phyloP scores from a whole-genome alignment of 2,888 invertebrate species.

The Cantharis rustica region DNA sequence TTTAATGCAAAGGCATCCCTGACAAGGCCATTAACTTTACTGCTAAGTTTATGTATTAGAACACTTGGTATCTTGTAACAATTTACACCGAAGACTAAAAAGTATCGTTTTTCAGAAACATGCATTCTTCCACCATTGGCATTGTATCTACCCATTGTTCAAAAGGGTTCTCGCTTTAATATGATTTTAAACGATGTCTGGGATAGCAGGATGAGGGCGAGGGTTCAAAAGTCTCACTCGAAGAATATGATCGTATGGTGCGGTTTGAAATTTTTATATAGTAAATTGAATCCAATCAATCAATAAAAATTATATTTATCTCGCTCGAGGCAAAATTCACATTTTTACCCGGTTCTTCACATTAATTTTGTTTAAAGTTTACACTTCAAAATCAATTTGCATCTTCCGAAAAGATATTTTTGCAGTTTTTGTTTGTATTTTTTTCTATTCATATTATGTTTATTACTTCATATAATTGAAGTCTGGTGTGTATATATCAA shows the following conservation, averaged over 20 bases:
- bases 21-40: constrained; percentile 10
- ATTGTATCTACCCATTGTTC: neutral
- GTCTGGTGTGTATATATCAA: neutral
- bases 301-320: neutral
- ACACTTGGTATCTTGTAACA: constrained; percentile 4
- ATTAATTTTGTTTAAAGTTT: neutral
- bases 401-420: neutral
- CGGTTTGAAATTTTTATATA: neutral
- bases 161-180: neutral
- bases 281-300: neutral
- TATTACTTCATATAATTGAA: neutral
- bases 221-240: neutral
- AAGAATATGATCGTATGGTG: neutral
- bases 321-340: neutral
- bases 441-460: neutral
- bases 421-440: neutral
- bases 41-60: neutral
- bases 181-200: neutral
- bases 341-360: neutral
- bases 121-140: neutral
- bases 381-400: neutral
- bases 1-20: neutral
- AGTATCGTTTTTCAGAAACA: constrained; percentile 5
- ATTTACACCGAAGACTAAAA: constrained; percentile 6
- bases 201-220: neutral